Conservation (phyloP, 1,140 invertebrate genomes). For the Drosophila pallidifrons region DNA sequence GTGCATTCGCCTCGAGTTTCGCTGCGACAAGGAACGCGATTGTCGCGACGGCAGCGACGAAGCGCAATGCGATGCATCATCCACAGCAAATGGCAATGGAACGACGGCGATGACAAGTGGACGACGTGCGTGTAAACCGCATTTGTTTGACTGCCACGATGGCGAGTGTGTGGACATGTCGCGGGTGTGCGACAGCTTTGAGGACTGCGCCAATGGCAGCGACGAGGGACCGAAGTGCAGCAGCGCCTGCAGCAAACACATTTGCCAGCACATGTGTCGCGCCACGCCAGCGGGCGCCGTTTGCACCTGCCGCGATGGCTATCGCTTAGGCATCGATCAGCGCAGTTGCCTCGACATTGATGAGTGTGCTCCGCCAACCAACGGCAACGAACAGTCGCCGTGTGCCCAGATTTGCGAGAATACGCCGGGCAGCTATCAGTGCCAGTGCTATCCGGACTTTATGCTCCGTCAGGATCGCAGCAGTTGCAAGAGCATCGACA, state of each 20-base stretch:
- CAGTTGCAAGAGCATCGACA: constrained; percentile 89
- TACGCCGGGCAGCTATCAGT: constrained; percentile 89
- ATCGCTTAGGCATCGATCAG: constrained; percentile 86
- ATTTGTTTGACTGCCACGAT: constrained; percentile 85
- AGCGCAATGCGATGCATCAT: constrained; percentile 85
- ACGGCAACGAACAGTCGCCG: constrained; percentile 86
- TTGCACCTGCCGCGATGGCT: constrained; percentile 93
- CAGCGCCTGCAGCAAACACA: constrained; percentile 55
- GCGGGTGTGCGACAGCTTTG: constrained; percentile 87
- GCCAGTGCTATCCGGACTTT: constrained; percentile 90
- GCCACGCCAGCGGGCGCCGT: constrained; percentile 83
- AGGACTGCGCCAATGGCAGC: constrained; percentile 87
- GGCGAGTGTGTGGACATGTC: constrained; percentile 86
- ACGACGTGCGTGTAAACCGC: constrained; percentile 52
- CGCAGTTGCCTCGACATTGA: constrained; percentile 88
- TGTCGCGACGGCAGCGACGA: constrained; percentile 89
- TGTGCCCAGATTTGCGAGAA: constrained; percentile 94
- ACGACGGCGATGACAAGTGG: not conserved
- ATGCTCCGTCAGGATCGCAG: constrained; percentile 87
- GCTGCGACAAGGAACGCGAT: constrained; percentile 89
- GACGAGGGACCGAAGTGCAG: constrained; percentile 74
- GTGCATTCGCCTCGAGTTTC: constrained; percentile 87
- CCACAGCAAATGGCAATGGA: constrained; percentile 19
- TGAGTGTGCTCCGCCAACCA: constrained; percentile 87
- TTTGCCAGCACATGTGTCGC: constrained; percentile 86